Evolutionary conservation across 92 coral and sea anemone genomes (phyloP), one percentile per base, ranked within the genome.

Genomic region (Zoanthus solanderi): DNA sequence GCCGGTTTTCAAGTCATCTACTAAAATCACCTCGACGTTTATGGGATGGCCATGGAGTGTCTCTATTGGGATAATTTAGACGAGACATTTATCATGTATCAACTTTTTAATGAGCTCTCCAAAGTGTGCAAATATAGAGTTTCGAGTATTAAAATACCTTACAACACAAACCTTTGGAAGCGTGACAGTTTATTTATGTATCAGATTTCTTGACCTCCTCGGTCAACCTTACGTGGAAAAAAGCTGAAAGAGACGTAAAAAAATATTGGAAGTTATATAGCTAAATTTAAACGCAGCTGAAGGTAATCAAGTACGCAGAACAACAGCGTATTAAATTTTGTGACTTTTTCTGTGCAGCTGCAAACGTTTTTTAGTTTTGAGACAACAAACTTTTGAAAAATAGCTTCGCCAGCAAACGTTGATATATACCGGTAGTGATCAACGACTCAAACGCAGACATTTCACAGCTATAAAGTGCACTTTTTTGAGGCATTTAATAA

Each of bases 151-250:
- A 60, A 63, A 14, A 42, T 17, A 14, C 45, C 44, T 8, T 46
- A 18, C 74, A 44, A 34, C 9, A 48, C 29, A 32, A 44, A n/a
- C 28, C 47, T 53, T 69, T 53, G 18, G 47, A 61, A 15, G 85
- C 85, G 85, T 81, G 85, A 65, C 85, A 81, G 28, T 56, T 5
- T 37, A 73, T 46, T 13, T 73, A 73, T 30, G 69, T 57, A 37
- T 78, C 71, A 57, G 16, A 48, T 78, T 78, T 60, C 71, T 58
- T 10, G 16, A n/a, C 56, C 28, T 47, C 58, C 57, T 0, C 42
- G 14, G 29, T 45, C 66, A 15, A 17, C 30, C 69, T 79, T 50
- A 79, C 52, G 54, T 47, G 79, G 58, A 32, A 77, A 56, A 1
- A 0, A 15, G 47, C 9, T 67, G 31, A 18, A 76, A 8, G 85